These are phyloP conservation scores for Macrosiphum euphorbiae DNA, from an alignment of 2,888 invertebrate genomes.

Conservation along the genomic window DNA sequence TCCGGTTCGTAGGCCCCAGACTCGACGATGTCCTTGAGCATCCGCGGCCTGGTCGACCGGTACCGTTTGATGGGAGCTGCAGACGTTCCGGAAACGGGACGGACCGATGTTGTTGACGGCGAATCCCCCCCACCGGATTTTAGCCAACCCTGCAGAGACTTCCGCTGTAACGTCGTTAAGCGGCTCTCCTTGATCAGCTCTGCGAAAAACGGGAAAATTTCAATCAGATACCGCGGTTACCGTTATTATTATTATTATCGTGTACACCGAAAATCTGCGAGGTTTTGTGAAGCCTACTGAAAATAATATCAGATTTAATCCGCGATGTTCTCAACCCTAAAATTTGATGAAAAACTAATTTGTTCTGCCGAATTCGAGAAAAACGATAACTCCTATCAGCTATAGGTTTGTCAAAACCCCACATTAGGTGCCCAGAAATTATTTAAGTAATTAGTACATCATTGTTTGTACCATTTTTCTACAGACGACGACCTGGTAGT, in stretches of 20 bases:
- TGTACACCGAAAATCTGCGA: not conserved
- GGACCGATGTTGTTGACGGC: not conserved
- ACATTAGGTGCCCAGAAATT: not conserved
- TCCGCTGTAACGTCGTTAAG: constrained; percentile 50
- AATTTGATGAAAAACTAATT: not conserved
- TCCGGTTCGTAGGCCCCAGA: constrained; percentile 59
- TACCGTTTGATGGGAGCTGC: not conserved
- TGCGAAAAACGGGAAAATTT: not conserved
- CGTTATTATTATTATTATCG: not conserved
- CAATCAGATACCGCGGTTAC: not conserved
- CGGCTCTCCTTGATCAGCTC: constrained; percentile 54
- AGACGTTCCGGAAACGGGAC: not conserved
- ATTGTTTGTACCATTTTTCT: not conserved
- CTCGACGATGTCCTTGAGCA: constrained; percentile 48
- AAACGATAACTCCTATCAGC: not conserved
- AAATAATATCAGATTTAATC: not conserved
- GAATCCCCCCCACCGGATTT: not conserved
- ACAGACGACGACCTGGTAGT: not conserved
- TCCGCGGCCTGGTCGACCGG: not conserved
- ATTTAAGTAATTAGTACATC: not conserved
- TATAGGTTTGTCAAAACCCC: not conserved
- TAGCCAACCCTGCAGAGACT: not conserved
- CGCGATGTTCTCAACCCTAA: not conserved
- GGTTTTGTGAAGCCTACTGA: not conserved
- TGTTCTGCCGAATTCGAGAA: not conserved